These are phyloP conservation scores for Megaustenia siamemsis DNA, from an alignment of 2,888 invertebrate genomes.

Conservation along the genomic window DNA sequence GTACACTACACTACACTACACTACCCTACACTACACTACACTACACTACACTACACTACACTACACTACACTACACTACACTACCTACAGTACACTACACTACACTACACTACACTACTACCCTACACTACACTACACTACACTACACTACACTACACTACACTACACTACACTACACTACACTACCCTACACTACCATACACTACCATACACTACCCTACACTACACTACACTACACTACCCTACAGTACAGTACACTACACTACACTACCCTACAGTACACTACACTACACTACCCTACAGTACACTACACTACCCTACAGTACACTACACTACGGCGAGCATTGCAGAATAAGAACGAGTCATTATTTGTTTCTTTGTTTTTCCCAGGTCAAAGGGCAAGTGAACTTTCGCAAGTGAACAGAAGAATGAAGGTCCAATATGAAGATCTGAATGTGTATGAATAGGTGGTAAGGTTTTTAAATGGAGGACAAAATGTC, in stretches of 20 bases:
- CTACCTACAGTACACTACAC: neutral
- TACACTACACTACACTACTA: neutral
- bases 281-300: slow-evolving; percentile 4
- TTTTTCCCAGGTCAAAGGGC: no score
- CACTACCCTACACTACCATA: no score
- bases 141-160: neutral
- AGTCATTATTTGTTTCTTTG: no score
- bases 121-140: no score
- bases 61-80: no score
- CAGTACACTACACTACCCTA: neutral
- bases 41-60: neutral
- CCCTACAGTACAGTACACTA: neutral
- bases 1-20: neutral
- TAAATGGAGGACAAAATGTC: no score
- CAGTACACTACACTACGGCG: neutral
- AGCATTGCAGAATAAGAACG: no score
- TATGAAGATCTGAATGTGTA: no score
- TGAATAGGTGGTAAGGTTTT: no score
- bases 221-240: slow-evolving; percentile 9
- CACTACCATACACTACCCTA: no score
- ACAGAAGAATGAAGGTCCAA: no score
- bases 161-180: neutral
- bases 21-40: neutral
- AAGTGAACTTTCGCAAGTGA: no score
- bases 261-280: neutral